These are phyloP conservation scores for Synanceia verrucosa DNA, from an alignment of 2,797 vertebrate species.

Conservation along the genomic window DNA sequence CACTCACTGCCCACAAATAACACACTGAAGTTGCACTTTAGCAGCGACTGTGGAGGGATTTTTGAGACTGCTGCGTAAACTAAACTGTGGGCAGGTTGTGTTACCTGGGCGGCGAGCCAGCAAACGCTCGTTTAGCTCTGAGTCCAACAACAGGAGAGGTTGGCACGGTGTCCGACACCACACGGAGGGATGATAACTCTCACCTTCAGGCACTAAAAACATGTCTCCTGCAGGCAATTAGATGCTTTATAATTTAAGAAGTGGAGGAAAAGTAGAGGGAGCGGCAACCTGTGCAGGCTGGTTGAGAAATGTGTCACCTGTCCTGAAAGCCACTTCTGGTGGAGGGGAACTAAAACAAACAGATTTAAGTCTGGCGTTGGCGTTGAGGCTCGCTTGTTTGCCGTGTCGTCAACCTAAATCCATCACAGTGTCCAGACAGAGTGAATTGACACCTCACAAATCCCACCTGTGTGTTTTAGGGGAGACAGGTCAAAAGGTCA, in stretches of 20 bases:
- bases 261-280: constrained; percentile 6
- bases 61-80: constrained; percentile 6
- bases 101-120: constrained; percentile 46
- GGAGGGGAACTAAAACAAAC: constrained; percentile 23
- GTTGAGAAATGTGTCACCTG: constrained; percentile 17
- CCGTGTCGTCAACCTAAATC: constrained; percentile 34
- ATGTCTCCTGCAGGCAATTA: constrained; percentile 53
- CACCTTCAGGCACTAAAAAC: constrained; percentile 54
- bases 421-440: constrained; percentile 12
- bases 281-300: constrained; percentile 31
- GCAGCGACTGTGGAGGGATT: background rate
- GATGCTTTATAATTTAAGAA: constrained; percentile 48
- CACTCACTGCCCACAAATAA: constrained; percentile 58
- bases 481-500: constrained; percentile 52
- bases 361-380: constrained; percentile 4
- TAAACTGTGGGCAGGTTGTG: constrained; percentile 33
- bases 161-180: constrained; percentile 48
- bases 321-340: background rate
- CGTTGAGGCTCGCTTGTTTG: constrained; percentile 36
- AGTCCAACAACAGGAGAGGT: constrained; percentile 41
- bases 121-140: constrained; percentile 3
- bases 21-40: constrained; percentile 25
- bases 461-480: constrained; percentile 8
- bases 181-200: constrained; percentile 49
- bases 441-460: constrained; percentile 22